Evolutionary conservation across 2,113 vertebrate genomes (phyloP), one percentile per base, ranked within the genome.

Genomic region (Balaenoptera acutorostrata): DNA sequence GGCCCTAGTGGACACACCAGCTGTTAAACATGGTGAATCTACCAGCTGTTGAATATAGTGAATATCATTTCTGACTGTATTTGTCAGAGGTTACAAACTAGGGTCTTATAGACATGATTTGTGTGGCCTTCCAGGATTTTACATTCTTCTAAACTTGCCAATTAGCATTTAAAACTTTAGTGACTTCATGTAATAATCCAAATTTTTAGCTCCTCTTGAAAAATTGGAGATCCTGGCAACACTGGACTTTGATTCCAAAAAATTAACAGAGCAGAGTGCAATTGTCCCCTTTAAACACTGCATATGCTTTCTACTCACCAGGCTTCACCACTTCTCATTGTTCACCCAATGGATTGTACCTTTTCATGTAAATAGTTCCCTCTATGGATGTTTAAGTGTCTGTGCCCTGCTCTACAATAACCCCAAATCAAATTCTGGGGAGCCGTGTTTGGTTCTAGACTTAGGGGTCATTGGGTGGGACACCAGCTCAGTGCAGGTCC

Each of bases 1-100:
- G 6, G 21, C 39, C 59, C 0, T 64, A 2, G 9, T 4, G 2
- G 3, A 49, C 31, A 44, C 10, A 31, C 2, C 12, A 63, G 6
- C 5, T 74, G 18, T 18, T 55, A 66, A 63, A 55, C 44, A 64
- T 7, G 5, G 17, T 25, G 27, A 55, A 17, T 33, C 33, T n/a
- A n/a, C 7, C 6, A 64, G 17, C 29, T 46, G 0, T 86, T 14
- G 41, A 31, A 59, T 69, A 69, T 0, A 83, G 13, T 59, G 29
- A 46, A 44, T 27, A 41, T 36, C 4, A 25, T 39, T 69, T 88
- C 29, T 83, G 39, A 74, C n/a, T 29, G 1, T 17, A n/a, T 66
- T 81, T 90, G 55, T 85, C 14, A 29, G 31, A 81, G 52, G 25
- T 84, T 23, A 57, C 64, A 46, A 71, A 72, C 20, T 55, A 61